phyloP scores from a whole-genome alignment of 1,140 invertebrate genomes.

The Dufourea novaeangliae region DNA sequence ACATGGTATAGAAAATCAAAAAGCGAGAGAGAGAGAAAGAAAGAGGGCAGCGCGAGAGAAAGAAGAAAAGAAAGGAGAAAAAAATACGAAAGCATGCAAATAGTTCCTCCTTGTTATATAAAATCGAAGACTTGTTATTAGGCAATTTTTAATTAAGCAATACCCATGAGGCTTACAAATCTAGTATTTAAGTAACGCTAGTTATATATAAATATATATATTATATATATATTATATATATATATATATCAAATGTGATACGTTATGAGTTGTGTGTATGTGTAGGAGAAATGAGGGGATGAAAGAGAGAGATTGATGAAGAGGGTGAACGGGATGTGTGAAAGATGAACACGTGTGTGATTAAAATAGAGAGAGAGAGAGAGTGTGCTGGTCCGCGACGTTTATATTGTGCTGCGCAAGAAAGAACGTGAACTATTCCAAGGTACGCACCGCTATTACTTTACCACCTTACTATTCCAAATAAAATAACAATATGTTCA shows the following conservation, averaged over 20 bases:
- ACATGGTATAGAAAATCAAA: slow-evolving; percentile 54
- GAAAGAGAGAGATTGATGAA: slow-evolving; percentile 11
- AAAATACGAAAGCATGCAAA: slow-evolving; percentile 67
- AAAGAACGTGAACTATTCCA: slow-evolving; percentile 83
- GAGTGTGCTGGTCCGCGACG: slow-evolving; percentile 79
- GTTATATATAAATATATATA: slow-evolving; percentile 68
- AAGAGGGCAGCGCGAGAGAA: slow-evolving; percentile 14
- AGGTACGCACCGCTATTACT: slow-evolving; percentile 82
- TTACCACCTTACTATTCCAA: slow-evolving; percentile 80
- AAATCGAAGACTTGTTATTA: slow-evolving; percentile 76
- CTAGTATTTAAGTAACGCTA: slow-evolving; percentile 68
- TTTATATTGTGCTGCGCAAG: slow-evolving; percentile 83
- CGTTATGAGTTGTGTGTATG: slow-evolving; percentile 62
- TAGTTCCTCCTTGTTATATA: slow-evolving; percentile 78
- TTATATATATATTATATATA: slow-evolving; percentile 62
- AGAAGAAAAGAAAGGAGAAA: slow-evolving; percentile 27
- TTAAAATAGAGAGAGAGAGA: slow-evolving; percentile 57
- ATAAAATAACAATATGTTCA: slow-evolving; percentile 79
- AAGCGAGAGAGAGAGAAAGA: slow-evolving; percentile 11
- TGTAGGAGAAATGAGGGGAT: slow-evolving; percentile 26
- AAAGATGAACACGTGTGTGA: slow-evolving; percentile 25
- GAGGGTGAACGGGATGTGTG: slow-evolving; percentile 9
- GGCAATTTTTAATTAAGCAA: slow-evolving; percentile 78
- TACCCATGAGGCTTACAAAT: slow-evolving; percentile 76
- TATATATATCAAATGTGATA: slow-evolving; percentile 67